A percentile compares a stretch with the other conserved stretches of the same genome.
Conservation (phyloP, 2,797 vertebrate species). For the Anniella stebbinsi region DNA sequence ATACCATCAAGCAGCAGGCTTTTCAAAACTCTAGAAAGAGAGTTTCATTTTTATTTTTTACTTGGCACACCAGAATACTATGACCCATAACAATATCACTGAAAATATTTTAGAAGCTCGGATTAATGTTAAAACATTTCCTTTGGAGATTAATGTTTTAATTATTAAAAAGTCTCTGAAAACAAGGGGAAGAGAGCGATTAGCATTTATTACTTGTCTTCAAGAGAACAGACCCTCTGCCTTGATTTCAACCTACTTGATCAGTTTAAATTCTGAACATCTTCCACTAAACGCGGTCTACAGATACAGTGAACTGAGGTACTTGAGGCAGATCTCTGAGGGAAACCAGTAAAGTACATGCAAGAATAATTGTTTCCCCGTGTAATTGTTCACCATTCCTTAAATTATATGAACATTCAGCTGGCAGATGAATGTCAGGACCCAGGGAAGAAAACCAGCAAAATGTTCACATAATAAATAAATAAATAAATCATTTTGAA, state of each 20-base stretch:
- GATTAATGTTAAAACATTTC: conserved; percentile 40
- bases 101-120: conserved; percentile 22
- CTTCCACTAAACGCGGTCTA: conserved; percentile 46
- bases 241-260: conserved; percentile 15
- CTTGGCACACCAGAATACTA: neutral
- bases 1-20: neutral
- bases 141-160: conserved; percentile 49
- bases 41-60: neutral
- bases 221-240: conserved; percentile 4
- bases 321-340: conserved; percentile 59
- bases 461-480: conserved; percentile 67
- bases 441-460: conserved; percentile 70
- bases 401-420: conserved; percentile 74
- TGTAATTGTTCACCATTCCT: conserved; percentile 69
- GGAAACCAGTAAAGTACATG: conserved; percentile 69
- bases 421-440: conserved; percentile 57
- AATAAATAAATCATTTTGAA: conserved; percentile 68
- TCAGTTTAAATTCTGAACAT: conserved; percentile 51
- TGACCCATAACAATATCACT: neutral
- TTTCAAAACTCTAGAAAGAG: conserved; percentile 19
- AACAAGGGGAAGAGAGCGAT: conserved; percentile 17
- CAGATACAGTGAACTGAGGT: conserved; percentile 61
- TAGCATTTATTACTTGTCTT: neutral
- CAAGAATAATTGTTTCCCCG: conserved; percentile 68
- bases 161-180: conserved; percentile 33